These are phyloP conservation scores for Dryococelus australis DNA, from an alignment of 2,888 invertebrate genomes.

Conservation along the genomic window DNA sequence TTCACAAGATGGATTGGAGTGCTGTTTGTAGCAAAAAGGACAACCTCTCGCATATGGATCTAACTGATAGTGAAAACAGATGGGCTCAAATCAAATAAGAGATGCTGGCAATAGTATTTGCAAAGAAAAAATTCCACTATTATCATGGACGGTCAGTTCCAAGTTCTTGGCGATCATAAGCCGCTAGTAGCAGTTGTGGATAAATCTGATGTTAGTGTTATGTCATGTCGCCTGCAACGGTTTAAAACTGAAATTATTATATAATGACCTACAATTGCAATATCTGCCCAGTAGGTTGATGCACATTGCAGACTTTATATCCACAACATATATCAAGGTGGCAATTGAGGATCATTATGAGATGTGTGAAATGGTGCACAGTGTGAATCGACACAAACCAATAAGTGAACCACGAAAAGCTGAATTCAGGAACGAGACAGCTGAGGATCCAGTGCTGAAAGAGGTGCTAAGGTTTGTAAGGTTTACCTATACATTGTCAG, in stretches of 20 bases:
- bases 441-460: neutral
- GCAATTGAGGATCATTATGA: neutral
- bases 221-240: neutral
- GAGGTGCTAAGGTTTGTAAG: neutral
- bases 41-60: conserved; percentile 54
- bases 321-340: neutral
- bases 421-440: neutral
- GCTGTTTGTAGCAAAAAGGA: conserved; percentile 49
- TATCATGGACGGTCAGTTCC: conserved; percentile 23
- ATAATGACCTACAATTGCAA: neutral
- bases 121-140: conserved; percentile 27
- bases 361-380: neutral
- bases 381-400: neutral
- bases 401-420: conserved; percentile 17
- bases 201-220: neutral
- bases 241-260: neutral
- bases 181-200: conserved; percentile 25
- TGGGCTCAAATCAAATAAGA: conserved; percentile 53
- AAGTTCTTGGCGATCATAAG: conserved; percentile 33
- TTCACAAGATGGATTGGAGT: neutral
- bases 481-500: neutral
- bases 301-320: neutral
- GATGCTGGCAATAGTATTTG: conserved; percentile 39
- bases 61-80: conserved; percentile 49
- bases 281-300: neutral